Evolutionary conservation across 2,113 vertebrate genomes (phyloP).

Genomic region (Corythoichthys haematopterus): DNA sequence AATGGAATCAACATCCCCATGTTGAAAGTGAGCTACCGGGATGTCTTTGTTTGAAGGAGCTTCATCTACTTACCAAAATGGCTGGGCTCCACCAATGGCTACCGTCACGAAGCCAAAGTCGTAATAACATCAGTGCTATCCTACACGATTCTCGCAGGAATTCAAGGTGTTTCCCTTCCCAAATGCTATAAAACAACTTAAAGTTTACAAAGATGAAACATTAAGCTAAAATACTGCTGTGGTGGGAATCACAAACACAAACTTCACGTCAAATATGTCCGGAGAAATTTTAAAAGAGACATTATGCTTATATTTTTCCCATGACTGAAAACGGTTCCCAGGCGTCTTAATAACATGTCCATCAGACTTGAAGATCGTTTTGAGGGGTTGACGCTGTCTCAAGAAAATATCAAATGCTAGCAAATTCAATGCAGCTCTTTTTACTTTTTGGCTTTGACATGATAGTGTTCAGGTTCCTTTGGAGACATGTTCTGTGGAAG

Average conservation of each 20-base stretch:
- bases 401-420: not conserved
- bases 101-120: not conserved
- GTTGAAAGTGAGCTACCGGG: not conserved
- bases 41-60: not conserved
- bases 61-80: not conserved
- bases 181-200: not conserved
- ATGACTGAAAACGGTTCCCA: not conserved
- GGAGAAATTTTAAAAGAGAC: not conserved
- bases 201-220: not conserved
- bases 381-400: not conserved
- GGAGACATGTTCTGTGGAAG: not conserved
- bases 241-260: not conserved
- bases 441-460: not conserved
- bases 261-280: not conserved
- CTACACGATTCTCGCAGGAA: not conserved
- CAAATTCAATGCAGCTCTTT: not conserved
- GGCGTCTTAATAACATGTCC: not conserved
- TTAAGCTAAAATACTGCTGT: not conserved
- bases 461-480: not conserved
- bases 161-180: not conserved
- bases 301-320: not conserved
- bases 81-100: not conserved
- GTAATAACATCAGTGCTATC: not conserved
- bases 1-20: not conserved
- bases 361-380: not conserved